These are phyloP conservation scores for Hozukius guyotensis DNA, from an alignment of 2,797 vertebrate genomes.

Conservation along the genomic window DNA sequence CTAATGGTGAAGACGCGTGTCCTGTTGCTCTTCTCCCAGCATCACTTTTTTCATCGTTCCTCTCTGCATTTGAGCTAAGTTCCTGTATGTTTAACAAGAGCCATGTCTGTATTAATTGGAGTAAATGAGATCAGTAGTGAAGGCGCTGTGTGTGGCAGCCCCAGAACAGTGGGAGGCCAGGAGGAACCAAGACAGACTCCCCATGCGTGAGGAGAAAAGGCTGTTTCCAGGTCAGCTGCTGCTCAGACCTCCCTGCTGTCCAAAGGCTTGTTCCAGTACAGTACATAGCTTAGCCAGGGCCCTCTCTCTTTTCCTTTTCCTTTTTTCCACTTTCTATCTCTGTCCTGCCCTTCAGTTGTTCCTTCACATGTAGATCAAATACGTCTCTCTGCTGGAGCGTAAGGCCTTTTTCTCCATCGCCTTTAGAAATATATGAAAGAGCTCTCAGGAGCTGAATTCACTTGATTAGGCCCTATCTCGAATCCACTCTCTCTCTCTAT, in stretches of 20 bases:
- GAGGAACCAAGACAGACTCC: conserved; percentile 34
- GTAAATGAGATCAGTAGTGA: conserved; percentile 29
- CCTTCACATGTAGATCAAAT: conserved; percentile 73
- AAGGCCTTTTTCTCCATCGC: conserved; percentile 48
- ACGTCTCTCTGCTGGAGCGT: conserved; percentile 60
- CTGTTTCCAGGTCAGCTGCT: conserved; percentile 80
- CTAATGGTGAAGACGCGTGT: background rate
- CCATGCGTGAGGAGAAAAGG: conserved; percentile 45
- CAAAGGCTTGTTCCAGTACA: conserved; percentile 32
- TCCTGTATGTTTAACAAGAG: background rate
- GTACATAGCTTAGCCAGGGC: conserved; percentile 16
- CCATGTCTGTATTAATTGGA: background rate
- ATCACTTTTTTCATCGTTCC: too few relatives aligned
- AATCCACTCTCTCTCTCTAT: conserved; percentile 2
- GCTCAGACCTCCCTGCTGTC: conserved; percentile 61
- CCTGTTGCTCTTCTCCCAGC: background rate
- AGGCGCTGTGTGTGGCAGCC: conserved; percentile 38
- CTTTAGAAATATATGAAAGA: conserved; percentile 63
- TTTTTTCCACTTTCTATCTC: conserved; percentile 10
- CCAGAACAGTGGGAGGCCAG: conserved; percentile 32
- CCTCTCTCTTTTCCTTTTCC: background rate
- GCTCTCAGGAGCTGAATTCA: conserved; percentile 61
- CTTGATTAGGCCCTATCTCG: conserved; percentile 52
- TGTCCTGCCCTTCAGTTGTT: conserved; percentile 61
- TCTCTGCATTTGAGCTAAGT: background rate